Conservation (phyloP, 2,888 invertebrate species). For the Zygothrica quintamaculata region DNA sequence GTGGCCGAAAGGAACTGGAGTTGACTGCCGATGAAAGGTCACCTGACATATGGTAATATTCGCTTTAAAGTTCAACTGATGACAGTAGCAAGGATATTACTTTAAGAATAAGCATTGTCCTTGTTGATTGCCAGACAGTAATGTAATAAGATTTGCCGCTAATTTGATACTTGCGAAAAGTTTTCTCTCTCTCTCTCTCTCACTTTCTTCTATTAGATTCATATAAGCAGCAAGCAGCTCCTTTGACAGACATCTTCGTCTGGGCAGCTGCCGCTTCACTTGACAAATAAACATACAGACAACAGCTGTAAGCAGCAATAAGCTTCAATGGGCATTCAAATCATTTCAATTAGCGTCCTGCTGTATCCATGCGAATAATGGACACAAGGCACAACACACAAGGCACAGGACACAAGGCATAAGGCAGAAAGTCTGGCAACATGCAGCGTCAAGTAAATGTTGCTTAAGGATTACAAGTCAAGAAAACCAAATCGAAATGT, state of each 20-base stretch:
- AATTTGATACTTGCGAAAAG: conserved; percentile 36
- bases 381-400: conserved; percentile 19
- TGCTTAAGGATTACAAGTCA: conserved; percentile 38
- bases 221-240: conserved; percentile 24
- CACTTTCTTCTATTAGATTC: conserved; percentile 36
- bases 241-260: conserved; percentile 5
- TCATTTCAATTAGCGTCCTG: conserved; percentile 67
- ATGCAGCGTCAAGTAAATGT: conserved; percentile 32
- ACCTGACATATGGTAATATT: conserved; percentile 54
- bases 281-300: conserved; percentile 22
- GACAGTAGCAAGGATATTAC: neutral
- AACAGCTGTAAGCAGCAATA: conserved; percentile 6
- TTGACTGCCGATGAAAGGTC: conserved; percentile 61
- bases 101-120: conserved; percentile 44
- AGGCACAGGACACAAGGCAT: conserved; percentile 22
- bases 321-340: conserved; percentile 28
- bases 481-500: conserved; percentile 21
- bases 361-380: conserved; percentile 49
- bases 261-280: conserved; percentile 13
- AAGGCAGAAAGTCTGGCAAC: conserved; percentile 16
- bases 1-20: conserved; percentile 36
- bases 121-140: conserved; percentile 27
- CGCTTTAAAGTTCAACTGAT: conserved; percentile 25
- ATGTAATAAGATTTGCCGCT: conserved; percentile 58
- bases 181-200: too few species aligned